phyloP scores from a whole-genome alignment of 2,888 invertebrate species.

The Linnaemya vulpina region DNA sequence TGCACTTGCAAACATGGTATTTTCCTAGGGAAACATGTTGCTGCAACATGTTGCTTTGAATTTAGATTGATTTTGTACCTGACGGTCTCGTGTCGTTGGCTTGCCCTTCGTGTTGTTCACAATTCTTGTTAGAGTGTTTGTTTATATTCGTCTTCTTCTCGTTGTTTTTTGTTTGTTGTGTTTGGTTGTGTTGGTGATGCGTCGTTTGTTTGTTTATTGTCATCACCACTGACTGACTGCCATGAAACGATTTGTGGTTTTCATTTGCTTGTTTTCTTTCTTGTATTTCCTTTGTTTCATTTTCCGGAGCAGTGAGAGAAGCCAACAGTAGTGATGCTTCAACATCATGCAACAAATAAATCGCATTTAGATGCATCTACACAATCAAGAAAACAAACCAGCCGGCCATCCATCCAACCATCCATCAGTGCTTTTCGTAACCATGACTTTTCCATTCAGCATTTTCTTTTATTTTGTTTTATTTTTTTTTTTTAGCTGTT shows the following conservation, averaged over 20 bases:
- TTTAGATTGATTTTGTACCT: neutral
- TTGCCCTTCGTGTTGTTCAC: conserved; percentile 47
- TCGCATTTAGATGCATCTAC: neutral
- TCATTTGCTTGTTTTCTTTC: conserved; percentile 72
- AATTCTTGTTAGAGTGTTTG: conserved; percentile 59
- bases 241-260: conserved; percentile 75
- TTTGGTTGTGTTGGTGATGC: conserved; percentile 41
- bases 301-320: conserved; percentile 25
- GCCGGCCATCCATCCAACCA: conserved; percentile 52
- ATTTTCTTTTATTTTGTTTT: conserved; percentile 46
- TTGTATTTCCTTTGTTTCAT: conserved; percentile 32
- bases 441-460: conserved; percentile 44
- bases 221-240: no score
- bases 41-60: conserved; percentile 48
- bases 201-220: conserved; percentile 56
- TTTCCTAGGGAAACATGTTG: conserved; percentile 32
- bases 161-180: no score
- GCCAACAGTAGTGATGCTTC: conserved; percentile 52
- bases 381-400: conserved; percentile 1
- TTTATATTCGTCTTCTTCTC: conserved; percentile 13
- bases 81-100: conserved; percentile 15
- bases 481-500: conserved; percentile 45
- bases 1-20: neutral
- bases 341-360: conserved; percentile 26
- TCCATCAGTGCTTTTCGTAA: conserved; percentile 22